phyloP scores from a whole-genome alignment of 2,797 vertebrate genomes.

The Paguma larvata region DNA sequence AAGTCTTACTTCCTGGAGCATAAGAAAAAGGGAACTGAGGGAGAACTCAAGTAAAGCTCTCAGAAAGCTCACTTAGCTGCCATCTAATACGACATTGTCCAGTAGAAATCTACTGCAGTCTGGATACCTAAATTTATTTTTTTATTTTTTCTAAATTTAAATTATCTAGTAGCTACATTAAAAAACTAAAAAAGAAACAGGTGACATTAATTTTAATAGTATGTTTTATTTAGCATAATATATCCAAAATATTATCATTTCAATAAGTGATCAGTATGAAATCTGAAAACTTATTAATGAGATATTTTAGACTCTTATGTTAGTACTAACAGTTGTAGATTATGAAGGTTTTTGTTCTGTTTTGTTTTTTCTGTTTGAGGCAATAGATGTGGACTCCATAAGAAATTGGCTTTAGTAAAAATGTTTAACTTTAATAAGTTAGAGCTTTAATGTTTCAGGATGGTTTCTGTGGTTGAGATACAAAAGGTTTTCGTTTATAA shows the following conservation, averaged over 20 bases:
- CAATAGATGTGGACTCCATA: not conserved
- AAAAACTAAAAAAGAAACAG: constrained; percentile 24
- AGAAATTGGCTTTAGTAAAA: not conserved
- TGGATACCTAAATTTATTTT: not conserved
- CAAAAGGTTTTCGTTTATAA: constrained; percentile 2
- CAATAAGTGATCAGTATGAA: not conserved
- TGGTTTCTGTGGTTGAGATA: constrained; percentile 36
- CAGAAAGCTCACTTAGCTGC: not conserved
- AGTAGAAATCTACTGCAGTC: not conserved
- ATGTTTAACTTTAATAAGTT: constrained; percentile 9
- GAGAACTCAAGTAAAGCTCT: not conserved
- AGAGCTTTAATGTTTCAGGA: constrained; percentile 18
- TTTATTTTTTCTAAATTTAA: not conserved
- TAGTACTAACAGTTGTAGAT: constrained; percentile 5
- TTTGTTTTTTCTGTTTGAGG: constrained; percentile 3
- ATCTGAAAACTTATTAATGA: constrained; percentile 1
- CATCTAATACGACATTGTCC: not conserved
- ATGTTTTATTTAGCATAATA: constrained; percentile 3
- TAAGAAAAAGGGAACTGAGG: not conserved
- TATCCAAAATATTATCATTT: constrained; percentile 4
- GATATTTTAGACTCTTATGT: constrained; percentile 41
- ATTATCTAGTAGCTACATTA: not conserved
- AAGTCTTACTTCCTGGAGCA: not conserved
- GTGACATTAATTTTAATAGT: constrained; percentile 12
- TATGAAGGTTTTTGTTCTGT: not conserved